Evolutionary conservation across 2,888 invertebrate genomes (phyloP), one percentile per base, ranked within the genome.

Genomic region (Drosophila diplacantha): DNA sequence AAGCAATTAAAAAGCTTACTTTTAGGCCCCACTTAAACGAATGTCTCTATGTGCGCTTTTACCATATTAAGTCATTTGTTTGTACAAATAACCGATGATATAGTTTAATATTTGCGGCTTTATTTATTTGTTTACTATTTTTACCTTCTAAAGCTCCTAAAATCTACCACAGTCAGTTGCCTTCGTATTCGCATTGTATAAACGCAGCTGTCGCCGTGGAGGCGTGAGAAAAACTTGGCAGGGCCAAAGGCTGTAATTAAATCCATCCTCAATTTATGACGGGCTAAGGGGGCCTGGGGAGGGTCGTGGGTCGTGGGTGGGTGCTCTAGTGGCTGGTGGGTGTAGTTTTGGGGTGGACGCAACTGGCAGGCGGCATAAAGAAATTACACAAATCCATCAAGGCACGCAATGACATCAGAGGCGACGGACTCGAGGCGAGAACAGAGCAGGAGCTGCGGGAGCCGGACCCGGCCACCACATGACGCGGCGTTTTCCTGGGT

Each of bases 311-410:
- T n/a, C n/a, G n/a, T n/a, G n/a, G n/a, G 9, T 7, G 39, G 31
- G 18, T 8, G 18, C 46, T 14, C 9, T n/a, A 22, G 5, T 11
- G 32, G 24, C 9, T 11, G 31, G 8, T 2, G 18, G 49, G 29
- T 29, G 31, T 35, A 2, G n/a, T 26, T 11, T 16, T 20, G 26
- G 26, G 57, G 35, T 35, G 52, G 67, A 38, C 58, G 63, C 70
- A 62, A 76, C 72, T 62, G 57, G 62, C 71, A 65, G 58, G 47
- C 60, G 67, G 63, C 64, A 72, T 72, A 68, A 73, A 72, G 78
- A 72, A 75, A 78, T 78, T 72, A 72, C 79, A 59, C 60, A 60
- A 74, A 79, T 77, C 76, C 76, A 77, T 77, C 79, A 78, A 62
- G 61, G 56, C 69, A 72, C 67, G 71, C 59, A 72, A 71, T 72